Percentiles rank a stretch among this genome's conserved stretches.
phyloP scores from a whole-genome alignment of 1,140 invertebrate genomes.

The Ganaspis sp. region DNA sequence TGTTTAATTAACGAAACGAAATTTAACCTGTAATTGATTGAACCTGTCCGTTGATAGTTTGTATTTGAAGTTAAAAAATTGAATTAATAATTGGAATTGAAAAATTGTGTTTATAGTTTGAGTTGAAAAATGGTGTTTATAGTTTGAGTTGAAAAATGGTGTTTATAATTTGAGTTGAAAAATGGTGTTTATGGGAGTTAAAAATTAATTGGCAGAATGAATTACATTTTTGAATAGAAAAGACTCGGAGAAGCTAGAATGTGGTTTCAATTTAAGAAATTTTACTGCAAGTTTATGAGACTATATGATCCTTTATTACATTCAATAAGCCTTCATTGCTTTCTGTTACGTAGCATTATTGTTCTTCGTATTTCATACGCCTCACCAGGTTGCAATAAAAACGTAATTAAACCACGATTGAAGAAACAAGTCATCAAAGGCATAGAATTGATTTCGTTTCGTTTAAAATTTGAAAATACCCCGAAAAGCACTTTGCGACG shows the following conservation, averaged over 20 bases:
- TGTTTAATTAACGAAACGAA: too few species aligned
- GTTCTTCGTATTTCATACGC: constrained; percentile 25
- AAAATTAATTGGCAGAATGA: not conserved
- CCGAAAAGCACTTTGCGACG: not conserved
- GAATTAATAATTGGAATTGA: too few species aligned
- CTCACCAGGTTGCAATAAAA: not conserved
- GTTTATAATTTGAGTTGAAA: too few species aligned
- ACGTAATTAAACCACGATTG: constrained; percentile 2
- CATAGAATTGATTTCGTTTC: not conserved
- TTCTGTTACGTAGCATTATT: not conserved
- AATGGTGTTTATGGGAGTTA: too few species aligned
- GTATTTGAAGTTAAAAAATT: too few species aligned
- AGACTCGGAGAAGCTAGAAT: not conserved
- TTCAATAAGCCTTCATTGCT: constrained; percentile 27
- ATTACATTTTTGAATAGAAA: not conserved
- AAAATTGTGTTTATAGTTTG: too few species aligned
- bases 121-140: too few species aligned
- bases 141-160: too few species aligned
- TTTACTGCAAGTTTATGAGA: constrained; percentile 10
- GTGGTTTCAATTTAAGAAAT: not conserved
- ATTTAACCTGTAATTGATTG: too few species aligned
- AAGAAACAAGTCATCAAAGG: not conserved
- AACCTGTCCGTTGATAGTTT: too few species aligned
- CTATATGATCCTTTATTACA: constrained; percentile 17
- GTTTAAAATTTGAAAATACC: not conserved